A percentile compares a stretch with the other conserved stretches of the same genome.
Evolutionary conservation across 2,113 vertebrate species (phyloP).

Genomic region (Clinocottus analis): DNA sequence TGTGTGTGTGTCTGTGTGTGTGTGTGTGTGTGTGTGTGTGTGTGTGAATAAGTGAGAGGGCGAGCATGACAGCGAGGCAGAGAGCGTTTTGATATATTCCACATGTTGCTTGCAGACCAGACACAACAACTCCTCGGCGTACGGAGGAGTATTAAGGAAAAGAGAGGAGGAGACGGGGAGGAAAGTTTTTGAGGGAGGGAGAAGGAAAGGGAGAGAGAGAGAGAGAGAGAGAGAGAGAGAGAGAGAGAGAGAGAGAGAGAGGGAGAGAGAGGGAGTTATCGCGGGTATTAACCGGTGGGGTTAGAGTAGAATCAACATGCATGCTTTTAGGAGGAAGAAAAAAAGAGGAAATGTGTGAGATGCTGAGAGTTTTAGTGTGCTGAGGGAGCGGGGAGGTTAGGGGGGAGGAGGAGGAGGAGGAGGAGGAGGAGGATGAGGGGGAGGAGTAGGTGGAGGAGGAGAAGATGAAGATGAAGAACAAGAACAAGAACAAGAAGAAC

Average conservation of each 20-base stretch:
- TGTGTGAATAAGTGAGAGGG: slow-evolving; percentile 60
- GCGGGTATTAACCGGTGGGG: slow-evolving; percentile 44
- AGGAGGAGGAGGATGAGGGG: slow-evolving; percentile 26
- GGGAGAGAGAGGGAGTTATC: slow-evolving; percentile 56
- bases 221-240: too few relatives aligned
- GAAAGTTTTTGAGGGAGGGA: slow-evolving; percentile 62
- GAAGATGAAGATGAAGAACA: slow-evolving; percentile 26
- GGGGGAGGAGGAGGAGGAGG: slow-evolving; percentile 18
- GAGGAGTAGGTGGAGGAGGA: slow-evolving; percentile 4
- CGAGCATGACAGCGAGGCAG: slow-evolving; percentile 28
- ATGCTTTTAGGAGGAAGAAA: slow-evolving; percentile 42
- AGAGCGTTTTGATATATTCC: slow-evolving; percentile 69
- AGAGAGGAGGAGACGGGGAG: slow-evolving; percentile 34
- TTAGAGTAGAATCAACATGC: slow-evolving; percentile 44
- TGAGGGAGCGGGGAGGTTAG: slow-evolving; percentile 23
- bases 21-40: slow-evolving; percentile 4
- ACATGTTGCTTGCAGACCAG: slow-evolving; percentile 72
- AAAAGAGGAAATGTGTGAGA: slow-evolving; percentile 41
- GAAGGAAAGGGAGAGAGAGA: too few relatives aligned
- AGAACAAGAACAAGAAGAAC: slow-evolving; percentile 17
- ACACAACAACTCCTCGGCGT: slow-evolving; percentile 76
- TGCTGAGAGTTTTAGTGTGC: slow-evolving; percentile 32
- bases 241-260: too few relatives aligned
- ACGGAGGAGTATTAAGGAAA: slow-evolving; percentile 61
- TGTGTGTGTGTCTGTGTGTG: slow-evolving; percentile 1